Percentiles rank a stretch among this genome's conserved stretches.
Evolutionary conservation across 2,113 vertebrate species (phyloP).

Genomic region (Guaruba guarouba): DNA sequence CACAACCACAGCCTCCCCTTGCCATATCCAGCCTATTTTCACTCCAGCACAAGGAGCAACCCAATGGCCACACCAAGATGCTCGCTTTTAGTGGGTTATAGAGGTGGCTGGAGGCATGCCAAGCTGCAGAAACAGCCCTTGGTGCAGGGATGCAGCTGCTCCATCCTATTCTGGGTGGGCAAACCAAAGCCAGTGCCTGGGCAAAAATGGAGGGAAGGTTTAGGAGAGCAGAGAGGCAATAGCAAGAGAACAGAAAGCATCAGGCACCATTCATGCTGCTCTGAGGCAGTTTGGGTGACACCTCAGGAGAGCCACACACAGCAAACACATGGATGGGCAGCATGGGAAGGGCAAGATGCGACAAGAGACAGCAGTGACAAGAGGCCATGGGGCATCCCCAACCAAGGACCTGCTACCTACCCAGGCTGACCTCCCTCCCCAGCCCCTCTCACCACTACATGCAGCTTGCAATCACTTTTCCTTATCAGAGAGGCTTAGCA

Average conservation of each 20-base stretch:
- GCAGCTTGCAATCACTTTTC: background rate
- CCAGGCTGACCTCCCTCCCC: background rate
- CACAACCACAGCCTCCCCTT: background rate
- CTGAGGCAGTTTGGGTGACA: rapidly evolving
- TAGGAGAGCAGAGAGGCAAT: background rate
- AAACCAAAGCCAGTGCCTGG: background rate
- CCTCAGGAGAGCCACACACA: rapidly evolving
- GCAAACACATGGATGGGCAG: background rate
- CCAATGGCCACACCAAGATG: background rate
- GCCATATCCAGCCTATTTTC: rapidly evolving
- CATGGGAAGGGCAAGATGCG: rapidly evolving
- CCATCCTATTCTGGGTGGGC: rapidly evolving
- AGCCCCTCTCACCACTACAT: background rate
- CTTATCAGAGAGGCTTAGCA: background rate
- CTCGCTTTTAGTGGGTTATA: rapidly evolving
- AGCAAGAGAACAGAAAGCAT: background rate
- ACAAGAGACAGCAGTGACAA: rapidly evolving
- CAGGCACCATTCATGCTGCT: rapidly evolving
- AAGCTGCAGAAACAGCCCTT: background rate
- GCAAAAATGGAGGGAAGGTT: rapidly evolving
- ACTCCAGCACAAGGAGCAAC: background rate
- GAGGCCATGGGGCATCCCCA: rapidly evolving
- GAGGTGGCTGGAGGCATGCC: background rate
- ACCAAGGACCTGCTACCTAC: background rate
- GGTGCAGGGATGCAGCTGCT: background rate